Evolutionary conservation across 1,140 invertebrate species (phyloP), one percentile per base, ranked within the genome.

Genomic region (Cardiocondyla obscurior): DNA sequence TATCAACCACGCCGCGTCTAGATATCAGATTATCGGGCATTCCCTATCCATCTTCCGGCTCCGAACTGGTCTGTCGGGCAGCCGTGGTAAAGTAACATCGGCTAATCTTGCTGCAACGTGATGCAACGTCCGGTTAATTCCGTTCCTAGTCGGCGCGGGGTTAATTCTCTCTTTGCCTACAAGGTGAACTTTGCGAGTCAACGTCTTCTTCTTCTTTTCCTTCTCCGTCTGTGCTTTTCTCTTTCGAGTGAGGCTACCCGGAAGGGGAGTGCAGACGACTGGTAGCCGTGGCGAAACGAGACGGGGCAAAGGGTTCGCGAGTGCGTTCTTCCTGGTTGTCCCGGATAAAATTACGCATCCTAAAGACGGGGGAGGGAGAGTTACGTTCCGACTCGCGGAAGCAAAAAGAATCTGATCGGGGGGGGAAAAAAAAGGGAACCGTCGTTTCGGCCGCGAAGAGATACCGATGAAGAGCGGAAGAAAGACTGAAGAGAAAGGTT

Each of bases 341-440:
- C 85, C 84, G 83, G 83, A 87, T 89, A 83, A 90, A 90, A 89
- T 90, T 90, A 89, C 90, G 88, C 88, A 53, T 81, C 60, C 60
- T 70, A 30, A 64, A 73, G 67, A 81, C 53, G 55, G 81, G 36
- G 44, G 58, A 60, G 36, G n/a, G 36, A 58, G 58, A 60, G 36
- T 8, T 49, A 36, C 57, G 62, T 62, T 62, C 25, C 72, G 83
- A 84, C 58, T 84, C 51, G 14, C 46, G 10, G 51, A 49, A 64
- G 46, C 64, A 76, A 83, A 83, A 84, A 62, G 51, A 79, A 74
- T 69, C 4, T 19, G 8, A 6, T 16, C 28, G 28, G 1, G 8
- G 14, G n/a, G n/a, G n/a, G n/a, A n/a, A n/a, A 19, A 58, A 60
- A 60, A 58, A 73, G 77, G 67, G 53, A 84, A 42, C n/a, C 10